phyloP scores from a whole-genome alignment of 2,888 invertebrate species.

The Sarcophaga variegata region DNA sequence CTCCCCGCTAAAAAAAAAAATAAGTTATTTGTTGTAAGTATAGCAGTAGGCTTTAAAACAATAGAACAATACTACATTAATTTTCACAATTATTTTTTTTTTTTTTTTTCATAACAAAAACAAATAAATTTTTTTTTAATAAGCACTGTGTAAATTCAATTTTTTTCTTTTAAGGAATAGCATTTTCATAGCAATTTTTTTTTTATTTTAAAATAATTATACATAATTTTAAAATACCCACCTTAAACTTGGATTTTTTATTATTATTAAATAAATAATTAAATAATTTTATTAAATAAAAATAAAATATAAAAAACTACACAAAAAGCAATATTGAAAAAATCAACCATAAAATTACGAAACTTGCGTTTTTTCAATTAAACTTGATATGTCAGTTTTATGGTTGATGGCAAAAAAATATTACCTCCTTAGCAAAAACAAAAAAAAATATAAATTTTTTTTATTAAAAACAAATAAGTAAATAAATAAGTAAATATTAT shows the following conservation, averaged over 20 bases:
- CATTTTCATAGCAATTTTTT: conserved; percentile 6
- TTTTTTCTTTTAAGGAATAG: conserved; percentile 7
- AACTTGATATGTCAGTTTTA: not conserved
- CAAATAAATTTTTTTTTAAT: not conserved
- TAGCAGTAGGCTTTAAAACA: not conserved
- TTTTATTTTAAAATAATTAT: conserved; percentile 35
- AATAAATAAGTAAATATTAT: conserved; percentile 56
- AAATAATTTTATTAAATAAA: conserved; percentile 2
- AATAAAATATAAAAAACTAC: conserved; percentile 55
- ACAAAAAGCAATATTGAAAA: conserved; percentile 54
- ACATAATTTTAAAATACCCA: conserved; percentile 58
- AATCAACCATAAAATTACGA: conserved; percentile 48
- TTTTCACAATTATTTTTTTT: conserved; percentile 20
- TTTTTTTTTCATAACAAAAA: conserved; percentile 16
- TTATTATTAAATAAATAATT: not conserved
- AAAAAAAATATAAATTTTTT: conserved; percentile 70
- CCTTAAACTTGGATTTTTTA: conserved; percentile 63
- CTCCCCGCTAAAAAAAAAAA: too few relatives aligned
- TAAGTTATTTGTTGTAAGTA: too few relatives aligned
- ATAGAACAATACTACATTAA: conserved; percentile 1
- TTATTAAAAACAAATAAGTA: conserved; percentile 20
- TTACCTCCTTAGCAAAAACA: conserved; percentile 79
- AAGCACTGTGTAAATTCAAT: too few relatives aligned
- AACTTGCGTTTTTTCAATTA: too few relatives aligned
- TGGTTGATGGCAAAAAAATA: conserved; percentile 74